Evolutionary conservation across 2,888 invertebrate species (phyloP), one percentile per base, ranked within the genome.

Genomic region (Galerucella nymphaeae): DNA sequence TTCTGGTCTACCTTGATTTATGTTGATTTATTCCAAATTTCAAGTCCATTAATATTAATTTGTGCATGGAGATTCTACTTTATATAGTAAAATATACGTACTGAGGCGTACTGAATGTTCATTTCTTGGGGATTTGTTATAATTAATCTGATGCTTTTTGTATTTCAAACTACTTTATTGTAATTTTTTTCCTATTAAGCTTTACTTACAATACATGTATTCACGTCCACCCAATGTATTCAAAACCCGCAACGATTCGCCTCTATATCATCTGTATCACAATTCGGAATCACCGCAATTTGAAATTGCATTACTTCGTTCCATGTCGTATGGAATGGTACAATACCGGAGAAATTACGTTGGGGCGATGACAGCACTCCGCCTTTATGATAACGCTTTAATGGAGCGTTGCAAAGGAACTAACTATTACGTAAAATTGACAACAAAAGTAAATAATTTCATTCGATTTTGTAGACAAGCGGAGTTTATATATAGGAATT

Each of bases 211-310:
- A 23, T 55, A 18, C 20, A 55, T 55, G n/a, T 18, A 55, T 55
- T 18, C 55, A 55, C 16, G 55, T 55, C 11, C 55, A 13, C 18
- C 18, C 55, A 16, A 55, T 55, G 55, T 55, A 55, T 55, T 55
- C 55, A 55, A 55, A 55, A 55, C n/a, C 55, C 55, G 18, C 55
- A 20, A 18, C 10, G 18, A 55, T 55, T 55, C 55, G 55, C 55
- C 55, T n/a, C n/a, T 13, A 23, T 55, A 20, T 55, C 20, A 16
- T 16, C 55, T 55, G 55, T 55, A 16, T 55, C 20, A 55, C 55
- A 20, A 55, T 55, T 55, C 13, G 20, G 55, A 55, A 55, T 55
- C 18, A 55, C 55, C 55, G 55, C 55, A 55, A 23, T 55, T 55
- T 55, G 20, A 55, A 55, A 55, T 23, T 18, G 18, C 9, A 55